phyloP scores from a whole-genome alignment of 2,113 vertebrate species.

The Egretta garzetta region DNA sequence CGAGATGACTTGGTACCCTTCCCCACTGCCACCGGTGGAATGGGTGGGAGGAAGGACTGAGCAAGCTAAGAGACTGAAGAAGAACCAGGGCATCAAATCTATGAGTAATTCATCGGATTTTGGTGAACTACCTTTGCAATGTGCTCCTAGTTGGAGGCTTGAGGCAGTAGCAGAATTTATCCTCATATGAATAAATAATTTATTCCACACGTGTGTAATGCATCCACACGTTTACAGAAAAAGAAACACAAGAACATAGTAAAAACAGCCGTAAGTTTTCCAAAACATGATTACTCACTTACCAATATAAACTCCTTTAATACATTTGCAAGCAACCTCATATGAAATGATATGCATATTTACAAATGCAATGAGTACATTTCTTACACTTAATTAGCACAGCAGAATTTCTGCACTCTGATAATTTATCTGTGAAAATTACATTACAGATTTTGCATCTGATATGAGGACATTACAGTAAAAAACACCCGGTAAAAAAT shows the following conservation, averaged over 20 bases:
- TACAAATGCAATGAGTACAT: background rate
- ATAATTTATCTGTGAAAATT: conserved; percentile 47
- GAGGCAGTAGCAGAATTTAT: background rate
- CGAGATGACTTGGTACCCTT: background rate
- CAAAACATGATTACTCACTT: background rate
- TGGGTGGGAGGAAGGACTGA: background rate
- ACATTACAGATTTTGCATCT: conserved; percentile 22
- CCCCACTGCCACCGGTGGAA: background rate
- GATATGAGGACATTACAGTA: conserved; percentile 45
- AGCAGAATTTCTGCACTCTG: background rate
- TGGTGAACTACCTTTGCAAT: background rate
- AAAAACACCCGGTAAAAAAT: conserved; percentile 23
- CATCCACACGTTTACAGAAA: background rate
- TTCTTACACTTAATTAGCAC: conserved; percentile 21
- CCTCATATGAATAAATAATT: background rate
- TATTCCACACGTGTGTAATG: rapidly evolving
- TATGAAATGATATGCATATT: conserved; percentile 12
- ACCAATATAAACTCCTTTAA: background rate
- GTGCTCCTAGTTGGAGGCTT: background rate
- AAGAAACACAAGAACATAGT: background rate
- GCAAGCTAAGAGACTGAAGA: background rate
- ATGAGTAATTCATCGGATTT: rapidly evolving
- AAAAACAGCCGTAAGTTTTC: background rate
- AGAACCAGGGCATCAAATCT: background rate
- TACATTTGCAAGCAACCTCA: background rate